These are phyloP conservation scores for Odontothrips loti DNA, from an alignment of 2,888 invertebrate genomes.

Conservation along the genomic window DNA sequence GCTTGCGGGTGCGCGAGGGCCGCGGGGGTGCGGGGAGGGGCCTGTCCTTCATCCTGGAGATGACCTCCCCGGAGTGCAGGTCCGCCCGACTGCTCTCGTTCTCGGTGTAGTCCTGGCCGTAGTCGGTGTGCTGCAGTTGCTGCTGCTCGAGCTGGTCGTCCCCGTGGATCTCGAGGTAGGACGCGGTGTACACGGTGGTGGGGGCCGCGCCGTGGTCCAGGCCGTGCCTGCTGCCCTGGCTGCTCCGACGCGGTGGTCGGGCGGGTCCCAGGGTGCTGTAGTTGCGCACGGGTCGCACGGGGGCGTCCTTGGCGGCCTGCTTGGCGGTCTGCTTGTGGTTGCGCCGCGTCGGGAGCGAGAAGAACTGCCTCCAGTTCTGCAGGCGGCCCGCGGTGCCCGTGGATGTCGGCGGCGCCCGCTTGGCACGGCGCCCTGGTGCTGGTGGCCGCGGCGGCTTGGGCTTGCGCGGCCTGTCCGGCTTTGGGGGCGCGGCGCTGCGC, in stretches of 20 bases:
- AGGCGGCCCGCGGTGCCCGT: not conserved
- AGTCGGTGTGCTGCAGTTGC: conserved; percentile 11
- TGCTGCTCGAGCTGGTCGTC: conserved; percentile 30
- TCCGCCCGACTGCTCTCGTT: conserved; percentile 47
- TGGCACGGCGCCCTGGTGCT: not conserved
- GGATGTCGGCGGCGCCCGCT: not conserved
- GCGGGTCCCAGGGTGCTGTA: conserved; percentile 58
- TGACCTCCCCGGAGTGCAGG: conserved; percentile 68
- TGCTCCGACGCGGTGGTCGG: conserved; percentile 58
- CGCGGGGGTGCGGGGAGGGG: conserved; percentile 83
- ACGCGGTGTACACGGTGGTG: conserved; percentile 44
- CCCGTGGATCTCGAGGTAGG: conserved; percentile 34
- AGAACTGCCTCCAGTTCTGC: conserved; percentile 22
- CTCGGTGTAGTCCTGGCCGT: conserved; percentile 29
- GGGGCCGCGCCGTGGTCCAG: no score
- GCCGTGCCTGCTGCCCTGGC: conserved; percentile 26
- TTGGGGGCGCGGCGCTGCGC: conserved; percentile 30
- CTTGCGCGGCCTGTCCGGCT: not conserved
- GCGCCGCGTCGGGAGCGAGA: conserved; percentile 36
- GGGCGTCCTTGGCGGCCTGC: conserved; percentile 36
- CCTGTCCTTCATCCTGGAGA: conserved; percentile 78
- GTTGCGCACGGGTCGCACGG: conserved; percentile 57
- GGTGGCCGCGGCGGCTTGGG: conserved; percentile 11
- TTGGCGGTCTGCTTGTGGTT: conserved; percentile 76
- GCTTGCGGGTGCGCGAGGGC: conserved; percentile 60